These are phyloP conservation scores for Apostichopus parvimensis DNA, from an alignment of 35 echinoderm and acorn worm genomes.

Conservation along the genomic window DNA sequence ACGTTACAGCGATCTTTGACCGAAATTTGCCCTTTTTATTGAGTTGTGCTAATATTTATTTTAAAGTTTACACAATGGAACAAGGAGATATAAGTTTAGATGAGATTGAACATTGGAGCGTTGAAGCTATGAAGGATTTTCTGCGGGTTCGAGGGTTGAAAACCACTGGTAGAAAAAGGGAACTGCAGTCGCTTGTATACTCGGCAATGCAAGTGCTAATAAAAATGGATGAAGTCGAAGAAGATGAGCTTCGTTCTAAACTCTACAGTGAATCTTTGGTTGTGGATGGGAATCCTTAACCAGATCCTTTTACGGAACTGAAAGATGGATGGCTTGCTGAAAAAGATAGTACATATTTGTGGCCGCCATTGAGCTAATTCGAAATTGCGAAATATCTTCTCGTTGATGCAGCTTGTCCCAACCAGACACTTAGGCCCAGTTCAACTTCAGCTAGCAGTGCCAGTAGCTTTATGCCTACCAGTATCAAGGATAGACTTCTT, in stretches of 20 bases:
- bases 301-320: constrained; percentile 55
- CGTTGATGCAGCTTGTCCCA: constrained; percentile 34
- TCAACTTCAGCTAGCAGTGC: background rate
- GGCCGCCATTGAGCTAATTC: constrained; percentile 63
- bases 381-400: constrained; percentile 65
- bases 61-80: background rate
- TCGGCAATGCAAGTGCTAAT: background rate
- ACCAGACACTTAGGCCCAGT: background rate
- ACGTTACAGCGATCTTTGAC: background rate
- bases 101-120: constrained; percentile 29
- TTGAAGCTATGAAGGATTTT: constrained; percentile 42
- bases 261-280: background rate
- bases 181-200: constrained; percentile 18
- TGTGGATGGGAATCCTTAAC: constrained; percentile 37
- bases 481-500: constrained; percentile 52
- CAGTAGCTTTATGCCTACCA: background rate
- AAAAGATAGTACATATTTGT: constrained; percentile 45
- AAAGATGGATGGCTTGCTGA: constrained; percentile 54
- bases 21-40: background rate
- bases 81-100: constrained; percentile 8
- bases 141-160: constrained; percentile 22
- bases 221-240: too few species aligned
- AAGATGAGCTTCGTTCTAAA: constrained; percentile 15
- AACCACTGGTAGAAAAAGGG: constrained; percentile 28
- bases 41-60: background rate